A percentile compares a stretch with the other conserved stretches of the same genome.
Conservation (phyloP, 2,797 vertebrate genomes). For the Macrochelys suwanniensis region DNA sequence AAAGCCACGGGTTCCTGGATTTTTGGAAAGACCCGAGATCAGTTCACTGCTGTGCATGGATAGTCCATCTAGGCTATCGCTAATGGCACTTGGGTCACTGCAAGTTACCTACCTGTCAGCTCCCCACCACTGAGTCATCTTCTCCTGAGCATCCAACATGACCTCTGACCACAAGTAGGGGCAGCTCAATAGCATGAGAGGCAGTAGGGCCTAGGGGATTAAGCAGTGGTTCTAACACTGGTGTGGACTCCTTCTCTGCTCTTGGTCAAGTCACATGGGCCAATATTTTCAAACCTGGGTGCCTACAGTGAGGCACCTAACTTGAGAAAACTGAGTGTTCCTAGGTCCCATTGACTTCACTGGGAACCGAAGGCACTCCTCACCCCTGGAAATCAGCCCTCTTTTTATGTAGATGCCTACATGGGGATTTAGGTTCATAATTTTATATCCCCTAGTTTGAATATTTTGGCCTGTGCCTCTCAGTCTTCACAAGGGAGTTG, state of each 20-base stretch:
- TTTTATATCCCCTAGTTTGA: not conserved
- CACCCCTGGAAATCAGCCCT: not conserved
- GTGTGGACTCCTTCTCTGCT: rapidly evolving
- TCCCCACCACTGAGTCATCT: rapidly evolving
- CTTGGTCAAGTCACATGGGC: not conserved
- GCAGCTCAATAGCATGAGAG: not conserved
- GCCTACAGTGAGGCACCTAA: not conserved
- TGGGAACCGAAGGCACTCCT: not conserved
- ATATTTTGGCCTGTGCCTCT: not conserved
- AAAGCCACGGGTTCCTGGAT: not conserved
- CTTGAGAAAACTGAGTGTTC: not conserved
- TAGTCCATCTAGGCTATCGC: not conserved
- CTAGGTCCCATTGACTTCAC: not conserved
- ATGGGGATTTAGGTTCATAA: not conserved
- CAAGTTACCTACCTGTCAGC: not conserved
- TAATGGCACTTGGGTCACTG: not conserved
- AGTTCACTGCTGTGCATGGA: not conserved
- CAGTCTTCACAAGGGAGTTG: not conserved
- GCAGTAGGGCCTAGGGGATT: not conserved
- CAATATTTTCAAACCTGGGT: not conserved
- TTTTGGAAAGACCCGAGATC: not conserved
- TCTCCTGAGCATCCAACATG: not conserved
- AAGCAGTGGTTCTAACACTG: rapidly evolving
- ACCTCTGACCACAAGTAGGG: not conserved
- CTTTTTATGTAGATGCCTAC: not conserved